phyloP scores from a whole-genome alignment of 1,140 invertebrate species.

The Drosophila sturtevanti region DNA sequence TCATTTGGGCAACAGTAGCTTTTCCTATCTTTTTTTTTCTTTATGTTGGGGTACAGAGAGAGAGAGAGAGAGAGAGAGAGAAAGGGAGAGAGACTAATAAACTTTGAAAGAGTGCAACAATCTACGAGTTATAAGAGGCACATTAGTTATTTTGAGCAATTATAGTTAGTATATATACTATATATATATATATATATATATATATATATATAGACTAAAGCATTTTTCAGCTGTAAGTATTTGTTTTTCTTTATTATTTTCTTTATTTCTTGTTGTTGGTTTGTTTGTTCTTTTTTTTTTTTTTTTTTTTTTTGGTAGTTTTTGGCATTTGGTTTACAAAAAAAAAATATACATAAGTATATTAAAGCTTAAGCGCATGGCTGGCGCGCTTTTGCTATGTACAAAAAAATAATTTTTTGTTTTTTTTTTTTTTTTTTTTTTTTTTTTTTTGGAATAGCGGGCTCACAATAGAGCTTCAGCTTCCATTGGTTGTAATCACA shows the following conservation, averaged over 20 bases:
- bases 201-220: constrained; percentile 42
- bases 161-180: constrained; percentile 12
- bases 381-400: not conserved
- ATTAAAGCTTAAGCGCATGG: constrained; percentile 8
- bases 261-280: constrained; percentile 6
- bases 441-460: not conserved
- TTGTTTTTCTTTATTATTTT: not conserved
- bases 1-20: too few species aligned
- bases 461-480: not conserved
- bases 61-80: too few species aligned
- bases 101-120: constrained; percentile 70
- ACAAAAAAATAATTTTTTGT: not conserved
- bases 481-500: constrained; percentile 65
- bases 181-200: not conserved
- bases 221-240: constrained; percentile 46
- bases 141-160: constrained; percentile 65
- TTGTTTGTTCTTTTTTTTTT: not conserved
- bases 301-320: not conserved
- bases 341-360: not conserved
- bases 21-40: too few species aligned
- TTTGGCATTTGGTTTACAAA: not conserved
- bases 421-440: too few species aligned
- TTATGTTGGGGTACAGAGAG: too few species aligned
- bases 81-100: constrained; percentile 46
- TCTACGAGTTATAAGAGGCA: constrained; percentile 66